Conservation (phyloP, 2,797 vertebrate genomes). For the Melanotaenia parkinsoni region DNA sequence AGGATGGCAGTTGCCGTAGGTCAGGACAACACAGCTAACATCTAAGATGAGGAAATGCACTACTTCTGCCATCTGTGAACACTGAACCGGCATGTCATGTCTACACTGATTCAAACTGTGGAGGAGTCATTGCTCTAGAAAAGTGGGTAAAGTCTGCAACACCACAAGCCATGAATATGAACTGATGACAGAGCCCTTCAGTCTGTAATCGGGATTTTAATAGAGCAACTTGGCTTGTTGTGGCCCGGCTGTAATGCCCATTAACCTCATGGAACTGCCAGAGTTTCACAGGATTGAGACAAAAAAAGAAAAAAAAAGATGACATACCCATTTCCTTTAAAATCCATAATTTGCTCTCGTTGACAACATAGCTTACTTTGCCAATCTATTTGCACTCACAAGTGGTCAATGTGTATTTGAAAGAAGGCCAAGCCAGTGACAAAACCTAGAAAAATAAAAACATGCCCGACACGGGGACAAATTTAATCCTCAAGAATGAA, state of each 20-base stretch:
- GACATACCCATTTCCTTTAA: not conserved
- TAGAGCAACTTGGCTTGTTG: slow-evolving; percentile 43
- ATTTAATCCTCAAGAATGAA: slow-evolving; percentile 26
- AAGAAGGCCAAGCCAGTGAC: not conserved
- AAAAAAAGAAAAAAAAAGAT: slow-evolving; percentile 17
- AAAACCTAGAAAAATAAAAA: slow-evolving; percentile 13
- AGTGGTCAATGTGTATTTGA: slow-evolving; percentile 12
- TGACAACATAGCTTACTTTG: slow-evolving; percentile 7
- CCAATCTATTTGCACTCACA: slow-evolving; percentile 4
- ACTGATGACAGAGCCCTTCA: slow-evolving; percentile 71
- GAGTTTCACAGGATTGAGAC: slow-evolving; percentile 43
- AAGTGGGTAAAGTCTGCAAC: slow-evolving; percentile 20
- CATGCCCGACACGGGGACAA: slow-evolving; percentile 14
- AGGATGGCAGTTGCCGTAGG: slow-evolving; percentile 17
- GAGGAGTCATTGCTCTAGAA: slow-evolving; percentile 19
- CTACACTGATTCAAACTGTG: slow-evolving; percentile 24
- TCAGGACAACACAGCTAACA: slow-evolving; percentile 10
- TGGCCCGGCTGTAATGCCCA: slow-evolving; percentile 66
- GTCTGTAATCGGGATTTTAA: slow-evolving; percentile 48
- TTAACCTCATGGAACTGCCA: slow-evolving; percentile 43
- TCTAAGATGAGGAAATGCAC: slow-evolving; percentile 8
- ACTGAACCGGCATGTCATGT: slow-evolving; percentile 55
- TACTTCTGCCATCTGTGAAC: slow-evolving; percentile 46
- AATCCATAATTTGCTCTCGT: slow-evolving; percentile 6
- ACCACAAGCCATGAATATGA: slow-evolving; percentile 33